Percentiles rank a stretch among this genome's conserved stretches.
Conservation (phyloP, 2,888 invertebrate species). For the Ceraclea dissimilis region DNA sequence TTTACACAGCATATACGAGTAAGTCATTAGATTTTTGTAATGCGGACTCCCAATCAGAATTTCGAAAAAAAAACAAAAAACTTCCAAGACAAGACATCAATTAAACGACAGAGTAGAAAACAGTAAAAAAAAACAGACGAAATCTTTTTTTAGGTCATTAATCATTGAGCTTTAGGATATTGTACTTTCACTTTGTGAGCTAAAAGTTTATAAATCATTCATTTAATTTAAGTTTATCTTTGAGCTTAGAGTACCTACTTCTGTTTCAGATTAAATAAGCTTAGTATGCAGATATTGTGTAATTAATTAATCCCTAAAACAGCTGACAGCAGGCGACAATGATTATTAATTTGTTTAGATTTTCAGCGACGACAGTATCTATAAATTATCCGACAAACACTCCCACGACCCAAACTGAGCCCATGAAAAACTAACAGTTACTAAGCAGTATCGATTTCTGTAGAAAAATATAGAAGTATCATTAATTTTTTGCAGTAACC, state of each 20-base stretch:
- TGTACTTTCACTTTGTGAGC: neutral
- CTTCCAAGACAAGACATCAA: constrained; percentile 5
- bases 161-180: neutral
- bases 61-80: no score
- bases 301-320: neutral
- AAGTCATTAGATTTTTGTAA: no score
- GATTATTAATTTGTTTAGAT: neutral
- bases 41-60: no score
- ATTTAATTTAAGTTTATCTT: neutral
- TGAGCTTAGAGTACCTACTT: neutral
- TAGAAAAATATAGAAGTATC: no score
- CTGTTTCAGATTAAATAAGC: neutral
- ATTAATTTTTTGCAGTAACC: no score
- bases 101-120: neutral
- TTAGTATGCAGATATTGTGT: neutral
- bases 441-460: no score
- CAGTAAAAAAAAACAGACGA: neutral
- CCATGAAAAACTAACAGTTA: no score
- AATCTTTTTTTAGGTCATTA: constrained; percentile 5
- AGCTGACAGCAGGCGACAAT: neutral
- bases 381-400: no score
- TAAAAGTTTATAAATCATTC: constrained; percentile 7
- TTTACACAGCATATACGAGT: no score
- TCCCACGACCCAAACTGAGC: no score
- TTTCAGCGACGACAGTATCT: no score